Evolutionary conservation across 2,888 invertebrate genomes (phyloP), one percentile per base, ranked within the genome.

Genomic region (Amiota minor): DNA sequence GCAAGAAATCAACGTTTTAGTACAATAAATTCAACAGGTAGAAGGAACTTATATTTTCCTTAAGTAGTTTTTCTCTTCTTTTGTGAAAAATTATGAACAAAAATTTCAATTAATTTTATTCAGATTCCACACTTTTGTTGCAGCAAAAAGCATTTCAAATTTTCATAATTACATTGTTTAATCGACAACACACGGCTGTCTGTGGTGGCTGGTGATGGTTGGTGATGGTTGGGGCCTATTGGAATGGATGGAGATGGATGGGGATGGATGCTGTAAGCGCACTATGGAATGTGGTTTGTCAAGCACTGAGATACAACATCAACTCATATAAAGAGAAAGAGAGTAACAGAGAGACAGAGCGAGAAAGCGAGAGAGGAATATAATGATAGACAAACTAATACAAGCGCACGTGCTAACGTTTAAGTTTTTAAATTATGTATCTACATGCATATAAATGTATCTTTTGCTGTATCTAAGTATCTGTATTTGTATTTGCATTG

Each of bases 241-340:
- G 35, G 35, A n/a, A 20, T 73, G 74, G 56, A 9, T 80, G 50
- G 20, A 70, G 20, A 20, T 73, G 74, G 56, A 9, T 80, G 50
- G 20, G 72, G 68, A 77, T 71, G 65, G 56, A 68, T 76, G 77
- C 70, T 62, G 71, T 78, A 79, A 78, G 83, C 86, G 81, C 83
- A 84, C 86, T 84, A 81, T 81, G 83, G 83, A 83, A 83, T 83
- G 83, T 76, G 83, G 83, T 83, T 86, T 83, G 84, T 83, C 86
- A 77, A 86, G 81, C 83, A 76, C 72, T 75, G 53, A 72, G 76
- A 81, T 72, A 75, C 77, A 80, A 75, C 77, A 80, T 76, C 74
- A 68, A 80, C 49, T 73, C 64, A 71, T 53, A 59, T 70, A 70
- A 46, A 69, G 9, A 56, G 16, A 56, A 16, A 56, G 18, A 59